Percentiles rank a stretch among this genome's conserved stretches.
These are phyloP conservation scores for Abrostola tripartita DNA, from an alignment of 2,888 invertebrate genomes.

Conservation along the genomic window DNA sequence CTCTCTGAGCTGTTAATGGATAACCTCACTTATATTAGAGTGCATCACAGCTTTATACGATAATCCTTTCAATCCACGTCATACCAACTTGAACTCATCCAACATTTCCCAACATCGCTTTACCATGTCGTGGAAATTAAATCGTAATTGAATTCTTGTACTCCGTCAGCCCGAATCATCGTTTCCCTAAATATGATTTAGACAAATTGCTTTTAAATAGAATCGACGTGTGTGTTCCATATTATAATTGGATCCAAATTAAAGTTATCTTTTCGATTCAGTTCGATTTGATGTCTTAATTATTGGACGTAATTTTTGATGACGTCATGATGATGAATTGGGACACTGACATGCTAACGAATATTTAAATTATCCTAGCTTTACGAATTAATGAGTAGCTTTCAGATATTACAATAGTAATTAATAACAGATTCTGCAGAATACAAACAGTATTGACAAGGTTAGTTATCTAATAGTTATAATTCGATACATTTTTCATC, in stretches of 20 bases:
- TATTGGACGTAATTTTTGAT: slow-evolving; percentile 8
- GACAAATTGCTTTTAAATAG: slow-evolving; percentile 42
- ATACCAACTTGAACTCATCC: slow-evolving; percentile 12
- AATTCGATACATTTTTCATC: too few species aligned
- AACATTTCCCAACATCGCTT: slow-evolving; percentile 5
- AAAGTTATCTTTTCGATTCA: slow-evolving; percentile 13
- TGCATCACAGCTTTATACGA: background rate
- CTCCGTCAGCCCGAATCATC: slow-evolving; percentile 23
- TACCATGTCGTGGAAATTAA: slow-evolving; percentile 20
- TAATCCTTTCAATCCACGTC: background rate
- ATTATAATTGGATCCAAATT: slow-evolving; percentile 6
- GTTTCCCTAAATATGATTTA: slow-evolving; percentile 36
- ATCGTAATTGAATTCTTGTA: slow-evolving; percentile 33
- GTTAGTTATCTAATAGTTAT: too few species aligned
- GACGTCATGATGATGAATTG: slow-evolving; percentile 14
- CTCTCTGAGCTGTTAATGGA: background rate
- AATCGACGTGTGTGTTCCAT: slow-evolving; percentile 46
- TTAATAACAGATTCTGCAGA: too few species aligned
- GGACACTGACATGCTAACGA: background rate
- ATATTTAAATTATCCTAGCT: background rate
- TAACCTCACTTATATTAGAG: background rate
- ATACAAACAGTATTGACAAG: too few species aligned
- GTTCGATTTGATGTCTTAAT: slow-evolving; percentile 19
- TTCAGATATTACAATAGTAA: too few species aligned
- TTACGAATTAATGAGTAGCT: too few species aligned